Evolutionary conservation across 2,888 invertebrate genomes (phyloP).

Genomic region (Agrotis segetum): DNA sequence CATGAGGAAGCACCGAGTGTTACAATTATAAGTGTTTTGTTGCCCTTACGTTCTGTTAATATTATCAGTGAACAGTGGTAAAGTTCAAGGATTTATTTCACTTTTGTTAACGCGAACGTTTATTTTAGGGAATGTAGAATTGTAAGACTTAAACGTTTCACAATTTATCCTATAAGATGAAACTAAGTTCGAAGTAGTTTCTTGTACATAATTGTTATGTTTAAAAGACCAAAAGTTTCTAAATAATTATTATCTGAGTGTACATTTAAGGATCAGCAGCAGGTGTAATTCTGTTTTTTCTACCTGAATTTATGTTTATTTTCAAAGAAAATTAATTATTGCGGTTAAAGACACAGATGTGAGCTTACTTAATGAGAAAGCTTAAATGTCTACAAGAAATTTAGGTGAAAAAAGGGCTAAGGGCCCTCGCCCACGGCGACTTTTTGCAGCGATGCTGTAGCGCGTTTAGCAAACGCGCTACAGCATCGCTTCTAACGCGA

Average conservation of each 20-base stretch:
- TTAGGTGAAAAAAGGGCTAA: constrained; percentile 1
- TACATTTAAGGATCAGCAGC: too few species aligned
- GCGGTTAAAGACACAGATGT: constrained; percentile 2
- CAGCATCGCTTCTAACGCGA: too few species aligned
- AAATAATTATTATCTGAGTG: neutral
- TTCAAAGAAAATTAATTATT: neutral
- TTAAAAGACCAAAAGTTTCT: neutral
- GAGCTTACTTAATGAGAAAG: constrained; percentile 14
- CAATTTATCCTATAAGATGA: neutral
- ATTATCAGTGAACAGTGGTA: neutral
- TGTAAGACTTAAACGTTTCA: neutral
- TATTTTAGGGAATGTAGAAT: constrained; percentile 12
- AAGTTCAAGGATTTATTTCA: constrained; percentile 42
- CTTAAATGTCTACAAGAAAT: constrained; percentile 2
- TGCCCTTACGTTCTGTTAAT: constrained; percentile 17
- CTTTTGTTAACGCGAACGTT: constrained; percentile 22
- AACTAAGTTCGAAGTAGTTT: neutral
- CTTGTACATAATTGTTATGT: neutral
- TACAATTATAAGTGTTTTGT: constrained; percentile 13
- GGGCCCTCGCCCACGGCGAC: too few species aligned
- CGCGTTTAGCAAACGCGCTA: too few species aligned
- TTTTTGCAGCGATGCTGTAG: too few species aligned
- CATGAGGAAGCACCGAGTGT: constrained; percentile 19
- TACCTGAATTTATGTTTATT: too few species aligned
- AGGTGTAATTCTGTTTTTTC: too few species aligned